Base-by-base conservation (phyloP, 2,888 invertebrate genomes). In the Lasioglossum morio region DNA sequence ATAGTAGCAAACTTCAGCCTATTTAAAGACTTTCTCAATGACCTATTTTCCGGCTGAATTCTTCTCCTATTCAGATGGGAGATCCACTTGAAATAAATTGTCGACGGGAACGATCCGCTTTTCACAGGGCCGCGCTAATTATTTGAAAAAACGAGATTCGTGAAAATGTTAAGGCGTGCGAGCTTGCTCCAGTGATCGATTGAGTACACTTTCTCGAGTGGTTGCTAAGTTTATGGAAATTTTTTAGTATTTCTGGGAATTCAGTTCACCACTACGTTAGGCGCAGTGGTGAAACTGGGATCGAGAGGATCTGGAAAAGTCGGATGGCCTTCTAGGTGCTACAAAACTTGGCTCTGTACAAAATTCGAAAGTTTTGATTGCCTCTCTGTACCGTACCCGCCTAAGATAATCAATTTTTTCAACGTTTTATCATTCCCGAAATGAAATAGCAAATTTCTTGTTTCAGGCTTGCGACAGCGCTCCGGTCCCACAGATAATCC, bases 401-500 rank as follows among this genome's bases (percentile, higher is more conserved):
- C 81, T 72, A 81, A 79, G 87, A 89, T 80, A 89, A 88, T 90
- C 69, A 37, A 90, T 88, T 78, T 75, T 70, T 63, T n/a, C 43
- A 5, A 1, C 8, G 12, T 72, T 75, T 76, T 1, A 19, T 27
- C 3, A n/a, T n/a, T 46, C 27, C 8, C 5, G 19, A 40, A 57
- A 23, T 73, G 43, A 81, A 10, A 27, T 14, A 27, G 19, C 78
- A 77, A 81, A 63, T 72, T 53, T 81, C 86, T 19, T 92, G 86
- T 94, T 94, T 5, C 92, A 95, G 95, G 94, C 43, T 85, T 92
- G 77, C 93, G 93, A 75, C 94, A 94, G 79, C 93, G 93, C 27
- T 80, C 87, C 37, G 92, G 93, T 30, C 90, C 94, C 77, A 94
- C 95, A 74, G 94, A 94, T 79, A 89, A 93, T 73, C 92, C 94